Percentiles rank a stretch among this genome's conserved stretches.
These are phyloP conservation scores for Brachystomella parvula DNA, from an alignment of 1,140 invertebrate genomes.

Conservation along the genomic window DNA sequence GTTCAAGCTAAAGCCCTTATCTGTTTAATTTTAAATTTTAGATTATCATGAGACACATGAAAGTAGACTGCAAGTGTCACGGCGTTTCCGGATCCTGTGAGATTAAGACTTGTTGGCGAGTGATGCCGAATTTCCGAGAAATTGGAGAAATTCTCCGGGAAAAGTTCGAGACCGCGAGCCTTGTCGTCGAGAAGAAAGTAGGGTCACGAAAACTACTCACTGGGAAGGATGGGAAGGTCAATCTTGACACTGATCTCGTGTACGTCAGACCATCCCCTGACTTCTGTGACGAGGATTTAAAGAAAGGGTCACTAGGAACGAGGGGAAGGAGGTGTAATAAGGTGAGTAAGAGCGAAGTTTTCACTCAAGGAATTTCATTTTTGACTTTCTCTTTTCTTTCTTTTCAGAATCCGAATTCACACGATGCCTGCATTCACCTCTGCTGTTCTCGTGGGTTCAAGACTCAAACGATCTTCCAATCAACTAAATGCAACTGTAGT, in stretches of 20 bases:
- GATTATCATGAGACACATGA: conserved; percentile 50
- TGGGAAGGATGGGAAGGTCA: conserved; percentile 29
- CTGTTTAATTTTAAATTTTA: conserved; percentile 33
- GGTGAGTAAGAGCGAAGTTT: conserved; percentile 6
- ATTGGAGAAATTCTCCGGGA: conserved; percentile 45
- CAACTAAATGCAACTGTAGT: conserved; percentile 29
- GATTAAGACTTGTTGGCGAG: conserved; percentile 58
- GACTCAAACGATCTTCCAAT: conserved; percentile 16
- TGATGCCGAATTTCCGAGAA: conserved; percentile 46
- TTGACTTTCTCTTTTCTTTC: not conserved
- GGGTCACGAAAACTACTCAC: conserved; percentile 38
- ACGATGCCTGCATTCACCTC: conserved; percentile 23
- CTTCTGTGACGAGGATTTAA: conserved; percentile 48
- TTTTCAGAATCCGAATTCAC: conserved; percentile 13
- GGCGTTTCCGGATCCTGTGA: conserved; percentile 60
- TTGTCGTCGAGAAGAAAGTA: conserved; percentile 40
- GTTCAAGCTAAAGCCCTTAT: not conserved
- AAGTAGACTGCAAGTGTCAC: conserved; percentile 58
- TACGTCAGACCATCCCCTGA: conserved; percentile 50
- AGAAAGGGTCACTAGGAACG: conserved; percentile 56
- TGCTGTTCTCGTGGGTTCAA: conserved; percentile 29
- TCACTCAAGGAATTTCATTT: not conserved
- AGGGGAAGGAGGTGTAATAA: conserved; percentile 47
- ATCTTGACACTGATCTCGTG: conserved; percentile 45
- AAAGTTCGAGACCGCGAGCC: conserved; percentile 45